Conservation (phyloP, 2,888 invertebrate genomes). For the Cosmia pyralina region DNA sequence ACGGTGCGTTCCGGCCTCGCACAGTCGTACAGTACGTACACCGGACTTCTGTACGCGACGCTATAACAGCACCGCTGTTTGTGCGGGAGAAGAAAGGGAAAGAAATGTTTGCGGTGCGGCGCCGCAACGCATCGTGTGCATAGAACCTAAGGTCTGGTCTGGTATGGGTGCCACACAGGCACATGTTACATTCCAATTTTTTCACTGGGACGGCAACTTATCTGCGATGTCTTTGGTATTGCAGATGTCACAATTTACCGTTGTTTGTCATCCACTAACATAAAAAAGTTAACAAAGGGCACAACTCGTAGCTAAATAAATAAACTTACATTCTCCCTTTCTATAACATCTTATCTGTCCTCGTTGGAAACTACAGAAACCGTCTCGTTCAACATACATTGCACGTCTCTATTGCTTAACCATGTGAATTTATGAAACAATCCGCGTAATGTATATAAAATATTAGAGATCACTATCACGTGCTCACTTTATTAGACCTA, state of each 20-base stretch:
- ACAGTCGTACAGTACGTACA: no score
- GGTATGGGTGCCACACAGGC: no score
- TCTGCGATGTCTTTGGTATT: background rate
- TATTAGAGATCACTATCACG: constrained; percentile 65
- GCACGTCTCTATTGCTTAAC: constrained; percentile 62
- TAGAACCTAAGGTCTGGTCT: no score
- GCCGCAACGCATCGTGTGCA: no score
- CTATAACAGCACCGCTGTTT: no score
- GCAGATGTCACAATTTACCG: background rate
- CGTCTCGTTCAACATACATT: constrained; percentile 54
- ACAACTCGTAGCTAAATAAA: background rate
- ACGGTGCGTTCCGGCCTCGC: no score
- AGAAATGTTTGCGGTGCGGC: no score
- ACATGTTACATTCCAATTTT: no score
- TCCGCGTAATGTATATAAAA: constrained; percentile 66
- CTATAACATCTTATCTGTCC: constrained; percentile 2
- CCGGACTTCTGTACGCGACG: no score
- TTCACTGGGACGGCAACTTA: background rate
- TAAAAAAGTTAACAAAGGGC: background rate
- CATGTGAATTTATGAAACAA: constrained; percentile 63
- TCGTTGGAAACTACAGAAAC: constrained; percentile 36
- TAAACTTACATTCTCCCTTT: background rate
- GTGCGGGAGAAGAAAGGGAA: no score
- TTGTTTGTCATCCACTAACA: background rate
- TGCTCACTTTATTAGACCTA: constrained; percentile 59